phyloP scores from a whole-genome alignment of 2,888 invertebrate species.

The Operophtera brumata region DNA sequence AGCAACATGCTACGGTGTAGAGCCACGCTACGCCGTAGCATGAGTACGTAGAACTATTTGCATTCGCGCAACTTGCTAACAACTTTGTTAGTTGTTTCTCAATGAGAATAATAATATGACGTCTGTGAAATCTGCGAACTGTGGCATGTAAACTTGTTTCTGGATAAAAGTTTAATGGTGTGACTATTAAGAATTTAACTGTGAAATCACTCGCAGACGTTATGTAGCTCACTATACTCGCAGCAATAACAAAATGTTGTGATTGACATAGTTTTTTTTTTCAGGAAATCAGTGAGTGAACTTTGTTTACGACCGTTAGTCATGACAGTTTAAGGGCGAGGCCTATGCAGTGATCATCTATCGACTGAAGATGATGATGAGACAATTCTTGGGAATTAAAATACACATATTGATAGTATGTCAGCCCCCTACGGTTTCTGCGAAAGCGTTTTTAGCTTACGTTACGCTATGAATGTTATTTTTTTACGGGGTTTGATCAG shows the following conservation, averaged over 20 bases:
- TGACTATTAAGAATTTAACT: not conserved
- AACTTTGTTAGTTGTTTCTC: slow-evolving; percentile 29
- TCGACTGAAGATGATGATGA: too few relatives aligned
- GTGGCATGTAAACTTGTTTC: slow-evolving; percentile 6
- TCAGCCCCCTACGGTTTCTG: too few relatives aligned
- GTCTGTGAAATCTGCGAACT: slow-evolving; percentile 13
- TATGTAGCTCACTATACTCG: not conserved
- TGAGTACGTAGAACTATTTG: slow-evolving; percentile 23
- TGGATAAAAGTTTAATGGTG: slow-evolving; percentile 13
- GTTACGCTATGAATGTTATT: too few relatives aligned
- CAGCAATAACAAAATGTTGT: not conserved
- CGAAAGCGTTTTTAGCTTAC: too few relatives aligned
- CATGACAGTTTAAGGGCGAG: too few relatives aligned
- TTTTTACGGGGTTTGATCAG: too few relatives aligned
- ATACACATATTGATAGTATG: too few relatives aligned
- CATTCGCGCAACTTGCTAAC: slow-evolving; percentile 13
- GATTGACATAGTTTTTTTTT: too few relatives aligned
- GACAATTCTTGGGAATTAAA: too few relatives aligned
- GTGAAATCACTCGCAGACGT: not conserved
- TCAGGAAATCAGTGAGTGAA: too few relatives aligned
- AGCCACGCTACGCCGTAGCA: slow-evolving; percentile 19
- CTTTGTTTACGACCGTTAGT: too few relatives aligned
- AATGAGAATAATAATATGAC: slow-evolving; percentile 22
- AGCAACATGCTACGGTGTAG: slow-evolving; percentile 30
- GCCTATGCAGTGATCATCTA: too few relatives aligned